A percentile compares a stretch with the other conserved stretches of the same genome.
Conservation (phyloP, 2,888 invertebrate genomes). For the Tachina grossa region DNA sequence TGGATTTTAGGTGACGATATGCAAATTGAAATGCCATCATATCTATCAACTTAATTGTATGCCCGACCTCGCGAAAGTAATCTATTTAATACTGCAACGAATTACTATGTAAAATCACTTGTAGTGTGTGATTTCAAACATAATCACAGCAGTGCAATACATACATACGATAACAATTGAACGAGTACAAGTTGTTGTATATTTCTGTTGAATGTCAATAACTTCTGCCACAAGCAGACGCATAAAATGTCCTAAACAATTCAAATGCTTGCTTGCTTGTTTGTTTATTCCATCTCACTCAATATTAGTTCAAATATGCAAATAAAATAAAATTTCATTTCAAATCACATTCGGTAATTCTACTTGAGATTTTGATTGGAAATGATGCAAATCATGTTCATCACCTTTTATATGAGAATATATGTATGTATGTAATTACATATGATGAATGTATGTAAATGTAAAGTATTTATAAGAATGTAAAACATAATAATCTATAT, state of each 20-base stretch:
- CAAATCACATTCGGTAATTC: conserved; percentile 21
- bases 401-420: conserved; percentile 37
- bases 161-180: conserved; percentile 19
- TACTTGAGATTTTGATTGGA: conserved; percentile 24
- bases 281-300: conserved; percentile 24
- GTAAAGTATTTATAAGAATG: no score
- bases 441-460: no score
- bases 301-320: conserved; percentile 27
- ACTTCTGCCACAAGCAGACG: conserved; percentile 66
- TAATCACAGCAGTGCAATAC: conserved; percentile 31
- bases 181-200: conserved; percentile 4
- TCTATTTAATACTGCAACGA: background rate
- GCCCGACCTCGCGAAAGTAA: background rate
- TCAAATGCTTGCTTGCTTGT: conserved; percentile 23
- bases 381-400: conserved; percentile 60
- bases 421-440: no score
- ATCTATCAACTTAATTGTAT: background rate
- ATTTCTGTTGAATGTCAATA: conserved; percentile 58
- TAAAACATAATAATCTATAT: no score
- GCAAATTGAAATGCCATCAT: background rate
- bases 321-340: conserved; percentile 16
- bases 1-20: no score
- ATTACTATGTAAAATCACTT: background rate
- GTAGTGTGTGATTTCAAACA: conserved; percentile 43
- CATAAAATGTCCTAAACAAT: conserved; percentile 62